Conservation (phyloP, 1,140 invertebrate species). For the Sipha flava region DNA sequence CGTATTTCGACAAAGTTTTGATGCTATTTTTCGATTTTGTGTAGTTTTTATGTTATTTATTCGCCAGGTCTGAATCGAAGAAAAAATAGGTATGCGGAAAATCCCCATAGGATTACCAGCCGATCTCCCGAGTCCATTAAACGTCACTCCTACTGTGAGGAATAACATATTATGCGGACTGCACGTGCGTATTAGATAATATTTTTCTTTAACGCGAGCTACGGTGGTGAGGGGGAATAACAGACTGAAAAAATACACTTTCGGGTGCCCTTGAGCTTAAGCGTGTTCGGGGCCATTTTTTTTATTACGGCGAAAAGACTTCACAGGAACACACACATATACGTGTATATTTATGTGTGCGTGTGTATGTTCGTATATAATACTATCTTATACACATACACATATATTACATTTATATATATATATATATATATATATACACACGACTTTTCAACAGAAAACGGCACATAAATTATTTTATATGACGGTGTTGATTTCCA, state of each 20-base stretch:
- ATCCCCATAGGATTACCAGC: constrained; percentile 19
- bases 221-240: not conserved
- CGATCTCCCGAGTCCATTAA: constrained; percentile 8
- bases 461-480: constrained; percentile 31
- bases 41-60: not conserved
- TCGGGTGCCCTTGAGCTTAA: not conserved
- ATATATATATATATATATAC: not conserved
- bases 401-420: no score
- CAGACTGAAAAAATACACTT: not conserved
- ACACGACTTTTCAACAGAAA: constrained; percentile 17
- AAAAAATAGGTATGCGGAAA: not conserved
- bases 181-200: constrained; percentile 8
- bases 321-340: not conserved
- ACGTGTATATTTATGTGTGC: no score
- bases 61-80: not conserved
- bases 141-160: not conserved
- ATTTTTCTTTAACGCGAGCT: not conserved
- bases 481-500: constrained; percentile 31
- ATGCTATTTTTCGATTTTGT: not conserved
- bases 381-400: no score
- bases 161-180: constrained; percentile 12
- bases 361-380: no score
- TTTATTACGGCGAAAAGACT: constrained; percentile 6
- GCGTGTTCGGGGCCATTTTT: not conserved
- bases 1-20: no score